phyloP scores from a whole-genome alignment of 1,140 invertebrate species.

The Ips nitidus region DNA sequence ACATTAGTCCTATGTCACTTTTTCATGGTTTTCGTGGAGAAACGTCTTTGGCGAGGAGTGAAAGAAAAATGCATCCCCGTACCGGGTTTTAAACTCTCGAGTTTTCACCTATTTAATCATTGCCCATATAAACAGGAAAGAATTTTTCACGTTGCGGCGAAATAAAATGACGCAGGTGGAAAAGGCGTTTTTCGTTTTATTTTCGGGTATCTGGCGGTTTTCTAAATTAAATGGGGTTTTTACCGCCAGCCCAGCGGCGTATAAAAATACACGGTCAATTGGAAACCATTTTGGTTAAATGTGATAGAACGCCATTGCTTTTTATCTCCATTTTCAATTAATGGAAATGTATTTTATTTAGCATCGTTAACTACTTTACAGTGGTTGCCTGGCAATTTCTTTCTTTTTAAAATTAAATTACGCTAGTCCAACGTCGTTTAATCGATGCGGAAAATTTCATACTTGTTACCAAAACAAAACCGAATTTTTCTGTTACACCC shows the following conservation, averaged over 20 bases:
- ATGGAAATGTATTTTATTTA: too few relatives aligned
- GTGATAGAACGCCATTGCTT: too few relatives aligned
- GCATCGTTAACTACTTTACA: too few relatives aligned
- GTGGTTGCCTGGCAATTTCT: too few relatives aligned
- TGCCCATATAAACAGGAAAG: conserved; percentile 31
- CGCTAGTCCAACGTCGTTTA: too few relatives aligned
- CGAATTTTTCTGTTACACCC: neutral
- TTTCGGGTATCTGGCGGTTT: conserved; percentile 7
- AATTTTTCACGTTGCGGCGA: conserved; percentile 28
- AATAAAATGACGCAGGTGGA: conserved; percentile 33
- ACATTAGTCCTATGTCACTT: conserved; percentile 33
- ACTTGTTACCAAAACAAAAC: too few relatives aligned
- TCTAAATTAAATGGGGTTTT: conserved; percentile 19
- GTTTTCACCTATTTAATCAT: conserved; percentile 40
- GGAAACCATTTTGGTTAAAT: conserved; percentile 10
- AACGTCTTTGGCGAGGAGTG: conserved; percentile 24
- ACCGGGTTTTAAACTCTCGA: conserved; percentile 37
- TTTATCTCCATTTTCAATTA: too few relatives aligned
- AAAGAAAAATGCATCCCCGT: conserved; percentile 37
- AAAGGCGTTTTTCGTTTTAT: conserved; percentile 27
- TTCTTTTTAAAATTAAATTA: too few relatives aligned
- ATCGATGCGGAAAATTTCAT: too few relatives aligned
- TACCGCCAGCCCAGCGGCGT: neutral
- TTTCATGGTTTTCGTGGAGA: conserved; percentile 27
- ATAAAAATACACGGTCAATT: conserved; percentile 10